A percentile compares a stretch with the other conserved stretches of the same genome.
Conservation (phyloP, 2,797 vertebrate genomes). For the Siniperca obscura region DNA sequence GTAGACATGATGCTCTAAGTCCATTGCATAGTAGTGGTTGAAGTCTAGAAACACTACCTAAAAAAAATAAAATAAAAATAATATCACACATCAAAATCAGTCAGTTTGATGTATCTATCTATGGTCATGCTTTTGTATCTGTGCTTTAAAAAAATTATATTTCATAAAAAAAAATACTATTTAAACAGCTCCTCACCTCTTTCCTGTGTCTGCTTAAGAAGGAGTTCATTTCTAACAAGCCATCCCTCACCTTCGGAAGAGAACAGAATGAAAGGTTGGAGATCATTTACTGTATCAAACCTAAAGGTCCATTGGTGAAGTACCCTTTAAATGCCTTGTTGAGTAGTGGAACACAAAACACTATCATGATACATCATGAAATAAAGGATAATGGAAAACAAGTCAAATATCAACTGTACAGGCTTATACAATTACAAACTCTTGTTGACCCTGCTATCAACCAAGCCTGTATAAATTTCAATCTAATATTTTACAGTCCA, state of each 20-base stretch:
- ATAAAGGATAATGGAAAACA: neutral
- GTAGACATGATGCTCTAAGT: constrained; percentile 88
- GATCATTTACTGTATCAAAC: neutral
- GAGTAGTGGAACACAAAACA: neutral
- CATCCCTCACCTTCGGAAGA: constrained; percentile 85
- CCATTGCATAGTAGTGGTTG: constrained; percentile 98
- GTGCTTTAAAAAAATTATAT: neutral
- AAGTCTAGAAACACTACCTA: constrained; percentile 96
- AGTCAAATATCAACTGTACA: neutral
- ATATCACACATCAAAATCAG: constrained; percentile 7
- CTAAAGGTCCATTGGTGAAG: neutral
- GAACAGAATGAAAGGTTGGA: neutral
- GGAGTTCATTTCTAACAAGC: constrained; percentile 90
- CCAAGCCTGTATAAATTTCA: neutral
- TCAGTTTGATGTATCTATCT: neutral
- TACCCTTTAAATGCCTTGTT: neutral
- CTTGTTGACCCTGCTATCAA: neutral
- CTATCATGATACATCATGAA: neutral
- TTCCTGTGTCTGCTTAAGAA: constrained; percentile 90
- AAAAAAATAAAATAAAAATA: neutral
- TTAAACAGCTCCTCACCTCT: constrained; percentile 65
- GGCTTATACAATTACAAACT: neutral
- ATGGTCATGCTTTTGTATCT: neutral
- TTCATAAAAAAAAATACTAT: accelerated
- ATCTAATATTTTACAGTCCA: neutral